Evolutionary conservation across 2,797 vertebrate genomes (phyloP).

Genomic region (Gastrophryne carolinensis): DNA sequence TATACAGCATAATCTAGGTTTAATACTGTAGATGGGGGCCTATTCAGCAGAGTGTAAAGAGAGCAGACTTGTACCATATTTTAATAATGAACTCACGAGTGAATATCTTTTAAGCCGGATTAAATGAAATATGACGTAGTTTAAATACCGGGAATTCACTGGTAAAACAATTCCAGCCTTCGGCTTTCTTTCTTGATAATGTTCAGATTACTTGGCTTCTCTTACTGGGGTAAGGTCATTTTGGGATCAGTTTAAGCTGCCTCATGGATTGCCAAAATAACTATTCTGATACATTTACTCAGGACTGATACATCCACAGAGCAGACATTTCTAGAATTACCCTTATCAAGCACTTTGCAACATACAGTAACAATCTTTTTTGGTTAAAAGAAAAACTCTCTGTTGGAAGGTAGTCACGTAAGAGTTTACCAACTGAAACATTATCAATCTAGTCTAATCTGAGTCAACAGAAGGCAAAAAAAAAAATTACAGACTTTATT

Average conservation of each 20-base stretch:
- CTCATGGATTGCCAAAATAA: neutral
- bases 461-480: no score
- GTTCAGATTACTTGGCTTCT: conserved; percentile 28
- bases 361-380: no score
- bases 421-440: no score
- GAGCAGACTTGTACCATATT: conserved; percentile 26
- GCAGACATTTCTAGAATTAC: no score
- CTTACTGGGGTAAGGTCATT: neutral
- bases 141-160: conserved; percentile 30
- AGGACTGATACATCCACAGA: no score
- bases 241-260: neutral
- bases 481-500: no score
- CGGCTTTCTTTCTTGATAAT: conserved; percentile 32
- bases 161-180: conserved; percentile 6
- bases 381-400: no score
- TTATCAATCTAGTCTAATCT: no score
- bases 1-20: no score
- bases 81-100: conserved; percentile 27
- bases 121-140: conserved; percentile 21
- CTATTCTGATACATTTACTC: no score
- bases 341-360: no score
- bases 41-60: neutral
- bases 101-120: conserved; percentile 39
- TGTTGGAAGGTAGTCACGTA: no score
- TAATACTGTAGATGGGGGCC: neutral